Conservation (phyloP, 2,888 invertebrate genomes). For the Camptogramma bilineatum region DNA sequence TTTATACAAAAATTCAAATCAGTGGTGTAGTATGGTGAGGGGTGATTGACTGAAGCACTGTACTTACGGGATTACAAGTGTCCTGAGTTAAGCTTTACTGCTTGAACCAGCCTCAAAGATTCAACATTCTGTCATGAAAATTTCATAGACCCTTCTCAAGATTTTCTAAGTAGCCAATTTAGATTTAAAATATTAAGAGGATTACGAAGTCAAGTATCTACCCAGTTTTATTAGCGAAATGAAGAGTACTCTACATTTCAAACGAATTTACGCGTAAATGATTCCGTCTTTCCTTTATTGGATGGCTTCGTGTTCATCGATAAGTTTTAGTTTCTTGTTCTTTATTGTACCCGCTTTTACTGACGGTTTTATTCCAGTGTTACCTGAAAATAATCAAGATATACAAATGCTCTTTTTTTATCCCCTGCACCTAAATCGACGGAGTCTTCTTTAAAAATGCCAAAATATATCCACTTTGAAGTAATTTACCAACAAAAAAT, state of each 20-base stretch:
- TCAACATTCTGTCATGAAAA: constrained; percentile 39
- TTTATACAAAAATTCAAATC: neutral
- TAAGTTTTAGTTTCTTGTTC: constrained; percentile 6
- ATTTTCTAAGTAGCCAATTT: constrained; percentile 42
- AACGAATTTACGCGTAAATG: constrained; percentile 18
- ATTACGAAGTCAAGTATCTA: constrained; percentile 33
- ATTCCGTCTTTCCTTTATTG: constrained; percentile 14
- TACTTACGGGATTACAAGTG: constrained; percentile 23
- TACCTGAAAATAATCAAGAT: too few species aligned
- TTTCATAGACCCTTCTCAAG: constrained; percentile 38
- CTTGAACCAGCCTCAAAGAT: constrained; percentile 28
- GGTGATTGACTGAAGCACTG: constrained; percentile 21
- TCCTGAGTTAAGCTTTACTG: constrained; percentile 18
- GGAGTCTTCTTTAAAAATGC: too few species aligned
- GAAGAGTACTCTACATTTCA: constrained; percentile 24
- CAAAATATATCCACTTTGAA: too few species aligned
- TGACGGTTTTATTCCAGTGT: too few species aligned
- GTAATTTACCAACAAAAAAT: neutral
- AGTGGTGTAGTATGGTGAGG: neutral
- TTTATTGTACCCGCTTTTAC: neutral
- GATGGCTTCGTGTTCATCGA: constrained; percentile 13
- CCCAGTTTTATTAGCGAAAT: constrained; percentile 29
- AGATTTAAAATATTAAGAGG: constrained; percentile 39
- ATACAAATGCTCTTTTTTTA: too few species aligned
- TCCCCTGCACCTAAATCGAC: too few species aligned